phyloP scores from a whole-genome alignment of 2,888 invertebrate genomes.

The Lamellibrachia satsuma region DNA sequence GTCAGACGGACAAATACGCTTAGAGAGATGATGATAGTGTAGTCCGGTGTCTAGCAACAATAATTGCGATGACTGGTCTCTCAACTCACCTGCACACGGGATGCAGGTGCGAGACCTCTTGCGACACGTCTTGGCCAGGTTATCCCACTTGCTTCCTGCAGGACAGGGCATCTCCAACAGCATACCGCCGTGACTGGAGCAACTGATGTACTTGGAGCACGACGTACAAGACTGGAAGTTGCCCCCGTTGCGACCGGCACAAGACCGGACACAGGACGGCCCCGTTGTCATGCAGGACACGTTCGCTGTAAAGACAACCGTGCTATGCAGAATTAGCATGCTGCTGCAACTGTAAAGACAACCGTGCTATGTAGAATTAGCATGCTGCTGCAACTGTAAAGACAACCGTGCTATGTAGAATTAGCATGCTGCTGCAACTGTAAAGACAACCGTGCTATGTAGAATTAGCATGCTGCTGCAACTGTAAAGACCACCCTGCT shows the following conservation, averaged over 20 bases:
- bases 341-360: no score
- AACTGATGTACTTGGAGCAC: neutral
- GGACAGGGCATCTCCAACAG: neutral
- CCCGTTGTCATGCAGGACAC: neutral
- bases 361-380: no score
- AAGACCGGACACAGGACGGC: neutral
- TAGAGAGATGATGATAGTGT: no score
- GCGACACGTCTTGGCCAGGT: neutral
- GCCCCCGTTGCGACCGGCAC: neutral
- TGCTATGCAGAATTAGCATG: no score
- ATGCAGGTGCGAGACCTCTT: constrained; percentile 1
- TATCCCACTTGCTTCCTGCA: neutral
- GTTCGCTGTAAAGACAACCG: neutral
- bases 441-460: no score
- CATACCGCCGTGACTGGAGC: neutral
- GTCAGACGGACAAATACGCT: no score
- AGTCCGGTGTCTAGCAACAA: neutral
- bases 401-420: no score
- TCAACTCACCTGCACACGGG: neutral
- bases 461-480: no score
- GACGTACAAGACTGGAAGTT: neutral
- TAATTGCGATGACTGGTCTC: neutral
- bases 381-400: no score
- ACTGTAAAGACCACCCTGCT: no score
- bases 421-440: no score